Evolutionary conservation across 2,888 invertebrate species (phyloP).

Genomic region (Eumacrocentrus americanus): DNA sequence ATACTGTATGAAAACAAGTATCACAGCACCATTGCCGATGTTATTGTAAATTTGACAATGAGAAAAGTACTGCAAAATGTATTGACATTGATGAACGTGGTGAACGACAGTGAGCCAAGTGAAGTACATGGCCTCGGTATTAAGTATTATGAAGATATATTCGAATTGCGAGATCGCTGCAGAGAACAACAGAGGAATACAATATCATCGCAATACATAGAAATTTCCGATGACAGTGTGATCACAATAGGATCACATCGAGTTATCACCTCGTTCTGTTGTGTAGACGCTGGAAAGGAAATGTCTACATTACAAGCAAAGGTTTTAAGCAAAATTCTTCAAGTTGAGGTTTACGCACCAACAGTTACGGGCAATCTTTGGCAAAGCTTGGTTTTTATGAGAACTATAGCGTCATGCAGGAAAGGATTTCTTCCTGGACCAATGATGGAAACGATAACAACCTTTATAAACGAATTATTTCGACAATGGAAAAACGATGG

Average conservation of each 20-base stretch:
- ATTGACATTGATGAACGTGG: slow-evolving; percentile 39
- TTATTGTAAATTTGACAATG: slow-evolving; percentile 40
- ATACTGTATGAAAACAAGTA: slow-evolving; percentile 42
- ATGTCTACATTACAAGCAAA: slow-evolving; percentile 40
- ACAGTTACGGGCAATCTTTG: slow-evolving; percentile 42
- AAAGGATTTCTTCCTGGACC: slow-evolving; percentile 40
- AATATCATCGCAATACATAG: background rate
- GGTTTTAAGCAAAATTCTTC: slow-evolving; percentile 46
- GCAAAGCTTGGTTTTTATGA: slow-evolving; percentile 54
- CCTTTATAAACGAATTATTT: slow-evolving; percentile 52
- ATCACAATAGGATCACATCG: slow-evolving; percentile 44
- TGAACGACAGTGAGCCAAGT: slow-evolving; percentile 23
- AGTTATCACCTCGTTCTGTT: slow-evolving; percentile 47
- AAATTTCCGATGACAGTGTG: slow-evolving; percentile 31
- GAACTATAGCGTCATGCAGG: slow-evolving; percentile 45
- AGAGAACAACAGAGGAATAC: slow-evolving; percentile 22
- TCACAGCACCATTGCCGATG: slow-evolving; percentile 36
- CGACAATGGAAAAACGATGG: slow-evolving; percentile 49
- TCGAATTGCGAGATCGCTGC: slow-evolving; percentile 8
- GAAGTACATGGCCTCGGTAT: slow-evolving; percentile 12
- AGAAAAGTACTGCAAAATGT: slow-evolving; percentile 36
- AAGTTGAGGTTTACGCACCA: slow-evolving; percentile 43
- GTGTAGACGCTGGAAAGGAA: slow-evolving; percentile 35
- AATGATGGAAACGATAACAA: slow-evolving; percentile 47
- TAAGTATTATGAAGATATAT: slow-evolving; percentile 29